Conservation (phyloP, 2,888 invertebrate species). For the Acronicta leporina region DNA sequence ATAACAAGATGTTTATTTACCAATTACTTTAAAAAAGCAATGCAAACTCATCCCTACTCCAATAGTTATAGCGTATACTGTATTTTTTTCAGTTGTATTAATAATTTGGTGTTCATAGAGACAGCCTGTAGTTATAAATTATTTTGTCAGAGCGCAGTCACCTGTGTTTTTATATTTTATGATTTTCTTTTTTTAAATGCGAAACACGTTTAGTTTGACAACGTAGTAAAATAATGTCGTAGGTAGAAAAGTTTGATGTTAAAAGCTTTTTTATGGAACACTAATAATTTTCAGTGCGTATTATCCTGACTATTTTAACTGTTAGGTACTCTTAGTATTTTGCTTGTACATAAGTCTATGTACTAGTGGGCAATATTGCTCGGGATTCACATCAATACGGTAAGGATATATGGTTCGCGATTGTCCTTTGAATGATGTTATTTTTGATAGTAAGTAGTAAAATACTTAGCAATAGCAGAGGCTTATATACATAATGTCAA, state of each 20-base stretch:
- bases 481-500: no score
- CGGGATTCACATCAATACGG: conserved; percentile 20
- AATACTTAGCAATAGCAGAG: no score
- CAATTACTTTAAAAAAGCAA: neutral
- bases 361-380: conserved; percentile 19
- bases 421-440: no score
- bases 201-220: conserved; percentile 67
- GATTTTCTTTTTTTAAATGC: conserved; percentile 66
- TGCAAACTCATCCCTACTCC: conserved; percentile 24
- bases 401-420: neutral
- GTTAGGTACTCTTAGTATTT: conserved; percentile 35
- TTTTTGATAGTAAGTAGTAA: no score
- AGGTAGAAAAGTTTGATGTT: conserved; percentile 51
- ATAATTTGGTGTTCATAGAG: conserved; percentile 38
- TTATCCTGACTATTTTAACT: conserved; percentile 22
- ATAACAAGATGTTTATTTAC: conserved; percentile 43
- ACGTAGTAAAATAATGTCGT: conserved; percentile 54
- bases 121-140: conserved; percentile 70
- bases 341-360: conserved; percentile 3
- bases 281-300: conserved; percentile 23
- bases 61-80: neutral
- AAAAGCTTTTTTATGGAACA: conserved; percentile 53
- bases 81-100: neutral
- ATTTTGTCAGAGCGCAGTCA: conserved; percentile 68
- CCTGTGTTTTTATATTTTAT: conserved; percentile 77